Evolutionary conservation across 1,140 invertebrate genomes (phyloP).

Genomic region (Potamilus streckersoni): DNA sequence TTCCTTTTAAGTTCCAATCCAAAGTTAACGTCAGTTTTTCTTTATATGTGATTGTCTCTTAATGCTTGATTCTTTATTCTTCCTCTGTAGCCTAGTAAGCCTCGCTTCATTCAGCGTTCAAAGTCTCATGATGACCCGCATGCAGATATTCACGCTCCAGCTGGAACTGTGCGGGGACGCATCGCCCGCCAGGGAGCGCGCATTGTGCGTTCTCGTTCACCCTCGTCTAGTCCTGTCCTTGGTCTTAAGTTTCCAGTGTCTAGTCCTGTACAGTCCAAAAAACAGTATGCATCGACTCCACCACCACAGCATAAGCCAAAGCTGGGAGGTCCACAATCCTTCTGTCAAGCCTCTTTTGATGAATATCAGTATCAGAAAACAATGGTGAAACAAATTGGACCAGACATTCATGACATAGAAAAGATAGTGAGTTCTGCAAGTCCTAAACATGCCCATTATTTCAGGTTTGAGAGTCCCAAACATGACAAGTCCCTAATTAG

Average conservation of each 20-base stretch:
- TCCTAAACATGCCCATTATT: no score
- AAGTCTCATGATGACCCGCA: slow-evolving; percentile 65
- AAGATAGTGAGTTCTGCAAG: background rate
- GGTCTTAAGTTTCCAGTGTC: slow-evolving; percentile 26
- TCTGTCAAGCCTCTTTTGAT: slow-evolving; percentile 12
- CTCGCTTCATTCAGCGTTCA: slow-evolving; percentile 61
- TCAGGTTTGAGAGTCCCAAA: no score
- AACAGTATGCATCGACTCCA: slow-evolving; percentile 3
- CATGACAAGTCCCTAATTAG: no score
- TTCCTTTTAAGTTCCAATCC: no score
- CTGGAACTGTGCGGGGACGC: slow-evolving; percentile 50
- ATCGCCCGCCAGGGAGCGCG: slow-evolving; percentile 57
- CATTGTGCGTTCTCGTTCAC: slow-evolving; percentile 48
- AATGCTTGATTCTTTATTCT: slow-evolving; percentile 9
- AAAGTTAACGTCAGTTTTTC: no score
- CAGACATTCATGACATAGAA: slow-evolving; percentile 13
- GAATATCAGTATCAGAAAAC: slow-evolving; percentile 8
- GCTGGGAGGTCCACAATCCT: background rate
- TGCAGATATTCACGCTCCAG: slow-evolving; percentile 44
- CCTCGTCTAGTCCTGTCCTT: slow-evolving; percentile 47
- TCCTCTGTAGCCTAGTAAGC: slow-evolving; percentile 45
- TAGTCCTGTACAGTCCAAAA: background rate
- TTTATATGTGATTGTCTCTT: background rate
- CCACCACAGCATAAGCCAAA: background rate
- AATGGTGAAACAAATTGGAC: slow-evolving; percentile 8